Percentiles rank a stretch among this genome's conserved stretches.
phyloP scores from a whole-genome alignment of 1,140 invertebrate genomes.

The Ephestia elutella region DNA sequence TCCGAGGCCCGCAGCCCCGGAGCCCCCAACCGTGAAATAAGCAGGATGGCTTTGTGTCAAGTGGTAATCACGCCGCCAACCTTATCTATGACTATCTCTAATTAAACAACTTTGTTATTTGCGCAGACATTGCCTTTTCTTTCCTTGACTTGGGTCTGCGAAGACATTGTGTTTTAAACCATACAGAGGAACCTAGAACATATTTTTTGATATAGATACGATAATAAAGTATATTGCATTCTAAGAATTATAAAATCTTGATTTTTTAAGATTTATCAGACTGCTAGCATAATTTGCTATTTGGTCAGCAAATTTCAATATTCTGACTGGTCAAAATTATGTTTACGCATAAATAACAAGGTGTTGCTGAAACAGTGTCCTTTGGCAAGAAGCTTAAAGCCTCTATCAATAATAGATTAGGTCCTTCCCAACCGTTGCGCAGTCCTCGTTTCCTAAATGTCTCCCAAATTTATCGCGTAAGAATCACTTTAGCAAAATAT shows the following conservation, averaged over 20 bases:
- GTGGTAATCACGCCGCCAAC: conserved; percentile 10
- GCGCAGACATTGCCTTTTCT: background rate
- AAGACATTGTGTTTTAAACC: no score
- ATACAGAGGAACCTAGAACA: no score
- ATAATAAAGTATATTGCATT: no score
- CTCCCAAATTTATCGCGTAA: conserved; percentile 31
- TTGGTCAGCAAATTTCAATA: background rate
- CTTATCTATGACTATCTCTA: conserved; percentile 8
- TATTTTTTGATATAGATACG: no score
- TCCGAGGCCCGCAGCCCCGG: conserved; percentile 13
- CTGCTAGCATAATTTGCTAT: no score
- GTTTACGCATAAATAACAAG: conserved; percentile 14
- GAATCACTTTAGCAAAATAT: conserved; percentile 29
- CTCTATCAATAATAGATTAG: conserved; percentile 44
- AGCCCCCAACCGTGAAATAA: conserved; percentile 30
- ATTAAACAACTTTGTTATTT: background rate
- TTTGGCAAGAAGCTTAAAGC: conserved; percentile 19
- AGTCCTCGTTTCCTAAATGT: conserved; percentile 30
- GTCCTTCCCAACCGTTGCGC: conserved; percentile 25
- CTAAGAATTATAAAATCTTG: no score
- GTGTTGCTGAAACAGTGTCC: conserved; percentile 14
- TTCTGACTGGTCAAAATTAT: background rate
- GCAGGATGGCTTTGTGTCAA: conserved; percentile 27
- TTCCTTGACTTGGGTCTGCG: background rate
- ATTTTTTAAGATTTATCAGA: no score